Percentiles rank a stretch among this genome's conserved stretches.
These are phyloP conservation scores for Cartodere bifasciata DNA, from an alignment of 2,888 invertebrate species.

Conservation along the genomic window DNA sequence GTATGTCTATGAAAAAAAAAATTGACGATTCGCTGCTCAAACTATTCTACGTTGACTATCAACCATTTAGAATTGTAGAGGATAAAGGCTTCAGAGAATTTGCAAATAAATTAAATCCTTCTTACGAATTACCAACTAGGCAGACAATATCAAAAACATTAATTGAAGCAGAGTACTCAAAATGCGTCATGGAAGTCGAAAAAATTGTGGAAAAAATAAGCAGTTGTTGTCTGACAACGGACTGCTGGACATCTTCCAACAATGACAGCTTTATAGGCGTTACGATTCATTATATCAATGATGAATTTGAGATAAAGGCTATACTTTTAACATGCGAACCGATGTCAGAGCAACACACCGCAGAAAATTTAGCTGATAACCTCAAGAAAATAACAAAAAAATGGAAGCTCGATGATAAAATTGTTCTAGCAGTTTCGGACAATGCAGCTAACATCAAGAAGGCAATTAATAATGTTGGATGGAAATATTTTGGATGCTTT, in stretches of 20 bases:
- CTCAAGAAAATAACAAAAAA: conserved; percentile 17
- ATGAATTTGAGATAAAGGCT: conserved; percentile 17
- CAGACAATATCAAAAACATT: conserved; percentile 14
- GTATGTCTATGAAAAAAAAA: too few species aligned
- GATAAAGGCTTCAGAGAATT: conserved; percentile 15
- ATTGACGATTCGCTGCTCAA: conserved; percentile 12
- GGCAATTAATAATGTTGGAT: conserved; percentile 15
- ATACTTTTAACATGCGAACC: conserved; percentile 16
- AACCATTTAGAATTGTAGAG: conserved; percentile 18
- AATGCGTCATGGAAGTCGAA: background rate
- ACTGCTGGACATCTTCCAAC: conserved; percentile 22
- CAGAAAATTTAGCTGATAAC: conserved; percentile 18
- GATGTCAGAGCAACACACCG: conserved; percentile 18
- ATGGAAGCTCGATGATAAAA: conserved; percentile 20
- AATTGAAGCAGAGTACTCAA: background rate
- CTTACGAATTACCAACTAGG: conserved; percentile 15
- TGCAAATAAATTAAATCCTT: conserved; percentile 13
- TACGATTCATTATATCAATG: conserved; percentile 18
- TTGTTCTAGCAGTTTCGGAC: conserved; percentile 21
- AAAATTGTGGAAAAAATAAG: background rate
- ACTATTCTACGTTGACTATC: conserved; percentile 14
- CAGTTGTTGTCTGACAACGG: conserved; percentile 19
- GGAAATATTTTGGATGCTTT: conserved; percentile 19
- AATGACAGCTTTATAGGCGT: conserved; percentile 19
- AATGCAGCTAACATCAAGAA: conserved; percentile 22